Conservation (phyloP, 2,797 vertebrate genomes). For the Lutjanus argentimaculatus region DNA sequence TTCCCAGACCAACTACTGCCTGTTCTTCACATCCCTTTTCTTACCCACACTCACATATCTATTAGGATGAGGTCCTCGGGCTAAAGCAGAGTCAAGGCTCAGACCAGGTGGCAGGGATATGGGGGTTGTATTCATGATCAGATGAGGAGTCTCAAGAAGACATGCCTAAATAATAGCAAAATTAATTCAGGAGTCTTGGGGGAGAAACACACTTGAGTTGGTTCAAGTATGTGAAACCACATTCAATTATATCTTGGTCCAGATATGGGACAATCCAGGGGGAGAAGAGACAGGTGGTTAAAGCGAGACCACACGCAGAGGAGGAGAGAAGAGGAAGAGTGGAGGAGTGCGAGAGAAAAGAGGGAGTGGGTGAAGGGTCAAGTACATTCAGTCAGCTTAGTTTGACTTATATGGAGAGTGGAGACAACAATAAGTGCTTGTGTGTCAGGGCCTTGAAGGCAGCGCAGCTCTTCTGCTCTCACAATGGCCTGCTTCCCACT, state of each 20-base stretch:
- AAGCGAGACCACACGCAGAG: constrained; percentile 71
- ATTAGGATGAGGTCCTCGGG: constrained; percentile 1
- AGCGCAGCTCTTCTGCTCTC: constrained; percentile 57
- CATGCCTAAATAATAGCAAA: constrained; percentile 39
- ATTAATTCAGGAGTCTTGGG: constrained; percentile 31
- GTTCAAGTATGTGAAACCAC: constrained; percentile 37
- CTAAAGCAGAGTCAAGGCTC: constrained; percentile 46
- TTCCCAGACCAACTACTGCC: neutral
- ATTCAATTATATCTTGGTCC: constrained; percentile 49
- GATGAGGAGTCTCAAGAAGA: constrained; percentile 22
- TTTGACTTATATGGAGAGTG: constrained; percentile 78
- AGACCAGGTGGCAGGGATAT: constrained; percentile 68
- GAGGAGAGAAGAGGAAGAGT: constrained; percentile 56
- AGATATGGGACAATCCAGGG: constrained; percentile 41
- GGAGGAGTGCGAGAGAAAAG: constrained; percentile 67
- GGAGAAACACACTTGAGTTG: constrained; percentile 32
- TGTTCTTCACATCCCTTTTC: neutral
- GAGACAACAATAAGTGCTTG: constrained; percentile 78
- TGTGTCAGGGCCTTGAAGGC: constrained; percentile 60
- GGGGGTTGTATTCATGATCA: constrained; percentile 16
- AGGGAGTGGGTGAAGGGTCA: constrained; percentile 76
- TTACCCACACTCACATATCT: neutral
- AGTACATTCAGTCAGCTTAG: constrained; percentile 81
- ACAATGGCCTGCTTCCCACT: constrained; percentile 54
- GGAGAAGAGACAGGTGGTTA: constrained; percentile 59